Conservation (phyloP, 2,888 invertebrate species). For the Parthenolecanium corni region DNA sequence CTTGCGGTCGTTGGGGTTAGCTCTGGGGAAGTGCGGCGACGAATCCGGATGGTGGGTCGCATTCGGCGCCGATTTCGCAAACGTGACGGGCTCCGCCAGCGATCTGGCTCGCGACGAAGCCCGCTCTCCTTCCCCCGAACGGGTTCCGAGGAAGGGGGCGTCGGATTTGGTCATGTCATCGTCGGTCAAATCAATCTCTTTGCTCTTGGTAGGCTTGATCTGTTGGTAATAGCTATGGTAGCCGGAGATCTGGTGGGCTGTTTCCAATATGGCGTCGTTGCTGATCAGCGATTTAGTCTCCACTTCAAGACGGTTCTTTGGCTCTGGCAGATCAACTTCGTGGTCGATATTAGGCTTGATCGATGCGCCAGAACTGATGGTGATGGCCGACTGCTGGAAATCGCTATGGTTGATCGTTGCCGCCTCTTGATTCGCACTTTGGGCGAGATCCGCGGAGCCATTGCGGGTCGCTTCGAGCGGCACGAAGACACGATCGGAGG, state of each 20-base stretch:
- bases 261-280: slow-evolving; percentile 18
- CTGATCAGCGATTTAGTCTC: slow-evolving; percentile 17
- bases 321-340: slow-evolving; percentile 8
- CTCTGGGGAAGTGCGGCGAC: slow-evolving; percentile 6
- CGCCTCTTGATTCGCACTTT: background rate
- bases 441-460: background rate
- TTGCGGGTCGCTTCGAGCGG: background rate
- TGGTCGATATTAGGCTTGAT: slow-evolving; percentile 1
- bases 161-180: slow-evolving; percentile 18
- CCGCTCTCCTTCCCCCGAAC: slow-evolving; percentile 63
- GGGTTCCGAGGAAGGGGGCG: background rate
- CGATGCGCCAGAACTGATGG: background rate
- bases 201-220: slow-evolving; percentile 25
- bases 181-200: background rate
- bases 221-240: slow-evolving; percentile 19
- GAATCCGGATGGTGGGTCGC: slow-evolving; percentile 22
- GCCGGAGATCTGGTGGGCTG: slow-evolving; percentile 14
- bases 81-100: slow-evolving; percentile 52
- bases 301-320: slow-evolving; percentile 21
- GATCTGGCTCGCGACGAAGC: slow-evolving; percentile 56
- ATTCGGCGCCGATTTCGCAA: slow-evolving; percentile 27
- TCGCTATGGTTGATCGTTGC: background rate
- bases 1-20: slow-evolving; percentile 35
- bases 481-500: slow-evolving; percentile 1
- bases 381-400: background rate